These are phyloP conservation scores for Cerastis leucographa DNA, from an alignment of 2,888 invertebrate genomes.

Conservation along the genomic window DNA sequence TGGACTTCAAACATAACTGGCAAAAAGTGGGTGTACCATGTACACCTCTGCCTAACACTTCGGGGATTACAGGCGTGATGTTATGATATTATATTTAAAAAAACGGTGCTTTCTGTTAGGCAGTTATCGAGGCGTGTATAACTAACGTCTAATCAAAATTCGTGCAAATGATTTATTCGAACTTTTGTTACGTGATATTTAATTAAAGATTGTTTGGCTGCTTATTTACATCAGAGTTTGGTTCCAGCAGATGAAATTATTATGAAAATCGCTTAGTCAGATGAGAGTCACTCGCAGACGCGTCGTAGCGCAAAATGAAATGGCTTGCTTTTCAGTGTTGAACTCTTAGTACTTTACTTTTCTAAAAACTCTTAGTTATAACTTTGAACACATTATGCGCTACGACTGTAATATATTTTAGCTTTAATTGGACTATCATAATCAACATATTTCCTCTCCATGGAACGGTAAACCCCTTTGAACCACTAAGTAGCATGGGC, in stretches of 20 bases:
- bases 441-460: neutral
- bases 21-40: no score
- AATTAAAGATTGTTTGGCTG: slow-evolving; percentile 23
- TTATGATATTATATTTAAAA: no score
- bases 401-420: neutral
- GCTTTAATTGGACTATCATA: neutral
- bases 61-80: no score
- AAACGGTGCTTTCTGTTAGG: neutral
- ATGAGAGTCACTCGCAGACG: slow-evolving; percentile 2
- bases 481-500: neutral
- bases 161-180: slow-evolving; percentile 23
- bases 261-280: slow-evolving; percentile 21
- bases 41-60: no score
- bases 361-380: neutral
- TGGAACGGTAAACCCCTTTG: neutral
- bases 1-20: no score
- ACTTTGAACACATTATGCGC: neutral
- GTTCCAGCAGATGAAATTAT: slow-evolving; percentile 22
- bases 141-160: slow-evolving; percentile 34
- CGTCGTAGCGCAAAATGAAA: slow-evolving; percentile 27
- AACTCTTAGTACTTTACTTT: no score
- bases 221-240: slow-evolving; percentile 17
- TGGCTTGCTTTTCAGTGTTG: neutral
- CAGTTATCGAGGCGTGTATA: neutral
- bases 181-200: slow-evolving; percentile 3